phyloP scores from a whole-genome alignment of 2,113 vertebrate genomes.

The Oryzias curvinotus region DNA sequence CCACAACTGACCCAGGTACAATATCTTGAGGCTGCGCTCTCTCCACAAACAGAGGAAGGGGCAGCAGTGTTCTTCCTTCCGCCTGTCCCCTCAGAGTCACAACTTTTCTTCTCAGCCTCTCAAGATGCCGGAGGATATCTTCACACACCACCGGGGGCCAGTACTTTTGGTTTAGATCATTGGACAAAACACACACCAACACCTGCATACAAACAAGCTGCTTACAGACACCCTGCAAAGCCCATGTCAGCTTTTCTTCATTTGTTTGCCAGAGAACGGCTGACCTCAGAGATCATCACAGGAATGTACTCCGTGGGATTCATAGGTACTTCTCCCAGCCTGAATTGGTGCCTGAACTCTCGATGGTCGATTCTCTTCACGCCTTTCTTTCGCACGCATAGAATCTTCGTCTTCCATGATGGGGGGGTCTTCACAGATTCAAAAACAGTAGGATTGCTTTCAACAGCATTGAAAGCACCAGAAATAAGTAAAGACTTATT shows the following conservation, averaged over 20 bases:
- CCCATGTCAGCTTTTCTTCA: too few relatives aligned
- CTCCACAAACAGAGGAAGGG: constrained; percentile 58
- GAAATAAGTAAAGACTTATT: constrained; percentile 82
- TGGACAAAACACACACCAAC: constrained; percentile 69
- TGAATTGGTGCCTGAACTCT: constrained; percentile 61
- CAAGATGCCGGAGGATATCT: constrained; percentile 66
- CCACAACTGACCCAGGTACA: constrained; percentile 39
- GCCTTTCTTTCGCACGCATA: constrained; percentile 74
- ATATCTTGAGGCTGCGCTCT: constrained; percentile 35
- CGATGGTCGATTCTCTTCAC: constrained; percentile 47
- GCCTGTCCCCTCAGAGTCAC: constrained; percentile 66
- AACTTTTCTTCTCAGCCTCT: constrained; percentile 68
- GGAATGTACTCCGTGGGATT: constrained; percentile 79
- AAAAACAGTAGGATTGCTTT: constrained; percentile 75
- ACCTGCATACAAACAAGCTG: constrained; percentile 39
- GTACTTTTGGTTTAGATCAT: constrained; percentile 65
- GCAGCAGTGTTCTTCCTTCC: constrained; percentile 67
- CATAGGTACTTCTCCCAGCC: constrained; percentile 68
- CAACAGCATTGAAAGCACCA: constrained; percentile 75
- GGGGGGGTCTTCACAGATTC: constrained; percentile 61
- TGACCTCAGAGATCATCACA: constrained; percentile 77
- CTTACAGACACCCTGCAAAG: too few relatives aligned
- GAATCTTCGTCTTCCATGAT: constrained; percentile 74
- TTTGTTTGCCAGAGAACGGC: background rate
- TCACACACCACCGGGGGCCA: constrained; percentile 71